Base-by-base conservation (phyloP, 2,797 vertebrate species). In the Enteromius trimaculatus region DNA sequence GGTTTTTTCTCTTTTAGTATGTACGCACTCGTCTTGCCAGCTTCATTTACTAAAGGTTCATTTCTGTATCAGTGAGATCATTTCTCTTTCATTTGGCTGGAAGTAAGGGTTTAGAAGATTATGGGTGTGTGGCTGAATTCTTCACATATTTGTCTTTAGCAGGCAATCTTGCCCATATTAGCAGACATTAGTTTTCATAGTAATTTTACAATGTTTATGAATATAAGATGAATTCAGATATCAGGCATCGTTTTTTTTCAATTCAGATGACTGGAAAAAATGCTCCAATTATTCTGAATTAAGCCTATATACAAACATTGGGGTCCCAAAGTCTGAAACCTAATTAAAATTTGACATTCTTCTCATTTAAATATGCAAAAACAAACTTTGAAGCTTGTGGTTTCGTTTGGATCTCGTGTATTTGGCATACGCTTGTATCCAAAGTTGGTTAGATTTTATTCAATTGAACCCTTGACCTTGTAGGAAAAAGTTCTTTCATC, bases 1-100 rank as follows among this genome's bases (percentile, higher is more conserved):
- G 88, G 87, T 91, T 91, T 89, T 91, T 65, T 55, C 81, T 62
- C 29, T 19, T 13, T 65, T 47, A 78, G 29, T 51, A 53, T 81
- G 23, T 53, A 3, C 37, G 13, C 51, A 47, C 10, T 82, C 66
- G 42, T 84, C 62, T 62, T 81, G 47, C 65, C 44, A 75, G 51
- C 58, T 72, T 47, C n/a, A 82, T 86, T 64, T 55, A n/a, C 53
- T 80, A 34, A 75, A 64, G 42, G 23, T 77, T 62, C 19, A 69
- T 86, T 53, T 60, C 42, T 60, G 53, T 72, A 72, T 72, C 21
- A 23, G 19, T 37, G 31, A 51, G 55, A 31, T 64, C 42, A 23
- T 37, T 34, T 58, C 51, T 71, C 79, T 34, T 70, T 58, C 16
- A 31, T 2, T 44, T 81, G 79, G 39, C 69, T 62, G 19, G 10